phyloP scores from a whole-genome alignment of 2,888 invertebrate genomes.

The Eledona agricola region DNA sequence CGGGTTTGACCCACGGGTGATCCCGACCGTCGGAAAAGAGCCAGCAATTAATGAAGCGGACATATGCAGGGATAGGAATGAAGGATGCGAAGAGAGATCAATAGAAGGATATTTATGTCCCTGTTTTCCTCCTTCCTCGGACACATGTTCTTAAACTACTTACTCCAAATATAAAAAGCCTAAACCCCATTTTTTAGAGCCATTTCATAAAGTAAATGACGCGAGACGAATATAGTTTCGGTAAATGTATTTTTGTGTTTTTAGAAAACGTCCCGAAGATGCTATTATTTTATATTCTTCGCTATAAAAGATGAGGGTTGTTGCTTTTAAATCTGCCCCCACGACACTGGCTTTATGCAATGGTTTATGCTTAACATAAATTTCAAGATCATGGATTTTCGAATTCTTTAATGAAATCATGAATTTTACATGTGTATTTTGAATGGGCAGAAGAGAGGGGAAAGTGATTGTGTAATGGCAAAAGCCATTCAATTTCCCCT shows the following conservation, averaged over 20 bases:
- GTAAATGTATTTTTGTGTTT: conserved; percentile 62
- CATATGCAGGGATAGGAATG: not conserved
- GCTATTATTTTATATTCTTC: conserved; percentile 59
- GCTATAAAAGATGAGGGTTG: conserved; percentile 48
- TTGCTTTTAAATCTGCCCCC: conserved; percentile 45
- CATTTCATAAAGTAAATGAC: conserved; percentile 62
- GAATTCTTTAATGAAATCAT: conserved; percentile 18
- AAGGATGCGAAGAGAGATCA: too few species aligned
- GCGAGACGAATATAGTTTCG: conserved; percentile 61
- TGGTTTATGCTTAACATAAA: conserved; percentile 39
- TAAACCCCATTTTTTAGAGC: conserved; percentile 58
- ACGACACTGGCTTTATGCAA: conserved; percentile 35
- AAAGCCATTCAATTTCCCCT: conserved; percentile 43
- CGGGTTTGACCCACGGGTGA: conserved; percentile 13
- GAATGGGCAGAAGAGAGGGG: conserved; percentile 9
- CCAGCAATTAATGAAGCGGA: not conserved
- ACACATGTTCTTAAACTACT: conserved; percentile 54
- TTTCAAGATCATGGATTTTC: conserved; percentile 21
- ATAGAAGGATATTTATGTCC: conserved; percentile 45
- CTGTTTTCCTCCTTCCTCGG: conserved; percentile 46
- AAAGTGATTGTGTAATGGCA: conserved; percentile 39
- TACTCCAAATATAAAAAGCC: conserved; percentile 54
- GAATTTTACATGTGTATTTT: too few species aligned
- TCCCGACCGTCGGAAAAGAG: conserved; percentile 4
- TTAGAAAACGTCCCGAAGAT: conserved; percentile 57